These are phyloP conservation scores for Leptodactylus fallax DNA, from an alignment of 2,797 vertebrate species.

Conservation along the genomic window DNA sequence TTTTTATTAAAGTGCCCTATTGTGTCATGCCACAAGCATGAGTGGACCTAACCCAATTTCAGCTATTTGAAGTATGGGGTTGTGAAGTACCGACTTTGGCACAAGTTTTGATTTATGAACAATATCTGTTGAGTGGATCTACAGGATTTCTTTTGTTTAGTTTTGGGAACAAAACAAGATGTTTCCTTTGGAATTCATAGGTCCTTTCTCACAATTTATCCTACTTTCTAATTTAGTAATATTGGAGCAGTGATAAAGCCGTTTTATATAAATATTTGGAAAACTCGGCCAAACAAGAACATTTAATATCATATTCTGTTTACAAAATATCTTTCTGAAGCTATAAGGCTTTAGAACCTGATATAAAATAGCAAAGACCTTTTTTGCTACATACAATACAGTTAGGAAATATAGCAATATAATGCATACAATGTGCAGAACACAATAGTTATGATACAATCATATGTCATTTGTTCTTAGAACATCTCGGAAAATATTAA, in stretches of 20 bases:
- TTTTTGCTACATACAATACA: neutral
- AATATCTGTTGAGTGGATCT: constrained; percentile 58
- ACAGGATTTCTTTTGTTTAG: constrained; percentile 59
- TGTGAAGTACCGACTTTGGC: constrained; percentile 50
- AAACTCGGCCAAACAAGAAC: constrained; percentile 35
- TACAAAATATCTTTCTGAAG: constrained; percentile 27
- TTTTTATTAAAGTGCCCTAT: constrained; percentile 18
- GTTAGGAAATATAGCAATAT: neutral
- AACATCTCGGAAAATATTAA: too few relatives aligned
- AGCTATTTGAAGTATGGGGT: constrained; percentile 49
- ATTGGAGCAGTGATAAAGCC: constrained; percentile 16
- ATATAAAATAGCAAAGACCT: neutral
- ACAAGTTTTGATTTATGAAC: constrained; percentile 38
- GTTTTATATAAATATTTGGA: constrained; percentile 55
- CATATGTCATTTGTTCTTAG: neutral
- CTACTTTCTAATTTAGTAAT: constrained; percentile 45
- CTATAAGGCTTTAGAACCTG: neutral
- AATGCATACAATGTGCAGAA: neutral
- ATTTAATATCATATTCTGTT: constrained; percentile 29
- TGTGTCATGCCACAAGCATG: constrained; percentile 48
- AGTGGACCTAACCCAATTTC: constrained; percentile 47
- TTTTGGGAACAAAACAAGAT: constrained; percentile 61
- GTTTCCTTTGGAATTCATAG: constrained; percentile 61
- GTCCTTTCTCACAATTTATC: constrained; percentile 57
- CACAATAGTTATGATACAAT: neutral